Percentiles rank a stretch among this genome's conserved stretches.
Evolutionary conservation across 2,113 vertebrate species (phyloP).

Genomic region (Thamnophis sirtalis): DNA sequence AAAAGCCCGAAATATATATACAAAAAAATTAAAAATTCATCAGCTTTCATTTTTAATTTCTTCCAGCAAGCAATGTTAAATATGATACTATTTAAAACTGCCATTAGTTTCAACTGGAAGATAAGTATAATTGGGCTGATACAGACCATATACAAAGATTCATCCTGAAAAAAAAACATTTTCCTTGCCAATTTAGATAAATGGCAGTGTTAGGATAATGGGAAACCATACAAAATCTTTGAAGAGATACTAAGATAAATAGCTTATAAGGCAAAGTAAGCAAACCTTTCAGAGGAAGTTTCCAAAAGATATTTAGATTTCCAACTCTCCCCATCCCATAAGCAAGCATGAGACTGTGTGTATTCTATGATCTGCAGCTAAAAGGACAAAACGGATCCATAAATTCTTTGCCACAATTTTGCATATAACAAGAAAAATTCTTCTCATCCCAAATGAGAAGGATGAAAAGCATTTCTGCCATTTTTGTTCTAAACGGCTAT

Average conservation of each 20-base stretch:
- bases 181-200: slow-evolving; percentile 14
- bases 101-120: slow-evolving; percentile 8
- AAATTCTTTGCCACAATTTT: background rate
- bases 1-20: background rate
- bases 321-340: background rate
- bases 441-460: background rate
- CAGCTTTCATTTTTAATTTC: background rate
- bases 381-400: background rate
- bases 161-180: slow-evolving; percentile 13
- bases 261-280: fast-evolving
- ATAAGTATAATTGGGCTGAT: background rate
- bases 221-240: slow-evolving; percentile 9
- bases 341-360: background rate
- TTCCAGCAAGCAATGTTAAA: background rate
- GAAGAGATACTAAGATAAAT: slow-evolving; percentile 7
- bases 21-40: background rate
- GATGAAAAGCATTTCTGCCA: background rate
- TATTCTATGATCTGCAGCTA: background rate
- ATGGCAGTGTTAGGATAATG: background rate
- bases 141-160: background rate
- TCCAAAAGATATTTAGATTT: slow-evolving; percentile 13
- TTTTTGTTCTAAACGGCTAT: background rate
- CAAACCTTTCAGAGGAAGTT: background rate
- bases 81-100: background rate
- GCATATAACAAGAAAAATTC: background rate